Evolutionary conservation across 2,113 vertebrate genomes (phyloP), one percentile per base, ranked within the genome.

Genomic region (Elaphurus davidianus): DNA sequence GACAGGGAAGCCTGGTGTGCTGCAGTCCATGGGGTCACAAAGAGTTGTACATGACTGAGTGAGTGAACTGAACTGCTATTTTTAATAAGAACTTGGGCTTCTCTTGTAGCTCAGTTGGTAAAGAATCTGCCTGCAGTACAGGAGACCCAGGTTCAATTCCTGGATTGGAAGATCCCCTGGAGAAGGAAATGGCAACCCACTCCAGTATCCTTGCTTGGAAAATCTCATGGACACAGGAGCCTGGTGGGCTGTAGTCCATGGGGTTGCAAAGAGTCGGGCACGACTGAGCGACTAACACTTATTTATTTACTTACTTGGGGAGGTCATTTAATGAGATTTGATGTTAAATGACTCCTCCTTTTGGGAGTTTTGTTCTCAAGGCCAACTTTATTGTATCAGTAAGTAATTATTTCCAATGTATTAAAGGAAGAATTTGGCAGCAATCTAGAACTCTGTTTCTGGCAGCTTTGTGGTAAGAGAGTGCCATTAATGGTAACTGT

Each of bases 281-380:
- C 4, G 17, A 67, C 64, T 67, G 17, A 36, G 8, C 1, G 2
- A 36, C 64, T 67, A 67, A 67, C 64, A 36, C 17, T 67, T 67
- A 11, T 12, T 43, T 25, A 19, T 13, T 45, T 28, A 16, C 17
- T 47, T 28, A 19, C 13, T 47, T 28, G 23, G 79, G 11, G 28
- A 84, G 79, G 95, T 30, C 36, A 76, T 91, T 96, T 88, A 83
- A 78, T n/a, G 28, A 83, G 25, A 11, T 95, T 92, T 92, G 16
- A 5, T 47, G 9, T 81, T 93, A 96, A 96, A 95, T 45, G 57
- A 96, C 98, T 21, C 13, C 5, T 50, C 74, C 47, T 98, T 57
- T 97, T 30, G 13, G 55, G 95, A 89, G 16, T 64, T 93, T 94
- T 93, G 3, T 84, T 90, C 98, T 57, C 47, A 87, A n/a, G 10